These are phyloP conservation scores for Phyllostomus discolor DNA, from an alignment of 2,113 vertebrate species.

Conservation along the genomic window DNA sequence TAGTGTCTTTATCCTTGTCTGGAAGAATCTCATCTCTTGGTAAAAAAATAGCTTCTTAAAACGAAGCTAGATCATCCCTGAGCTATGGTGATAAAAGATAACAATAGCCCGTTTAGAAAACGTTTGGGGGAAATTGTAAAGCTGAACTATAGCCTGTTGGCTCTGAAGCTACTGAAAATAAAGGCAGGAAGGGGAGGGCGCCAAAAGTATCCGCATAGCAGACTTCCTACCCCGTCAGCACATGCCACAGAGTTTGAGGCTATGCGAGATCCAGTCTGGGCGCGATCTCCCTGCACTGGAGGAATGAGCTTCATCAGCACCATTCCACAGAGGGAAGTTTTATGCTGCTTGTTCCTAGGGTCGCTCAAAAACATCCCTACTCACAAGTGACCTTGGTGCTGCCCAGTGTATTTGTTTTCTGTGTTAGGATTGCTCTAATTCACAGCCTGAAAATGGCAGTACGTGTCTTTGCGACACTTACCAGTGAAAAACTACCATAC, in stretches of 20 bases:
- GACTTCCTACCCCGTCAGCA: neutral
- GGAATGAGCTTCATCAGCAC: neutral
- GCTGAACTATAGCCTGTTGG: neutral
- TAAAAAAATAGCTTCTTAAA: constrained; percentile 47
- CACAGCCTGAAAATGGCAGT: neutral
- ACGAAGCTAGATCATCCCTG: constrained; percentile 24
- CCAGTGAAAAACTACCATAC: neutral
- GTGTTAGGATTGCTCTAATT: neutral
- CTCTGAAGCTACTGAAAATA: constrained; percentile 20
- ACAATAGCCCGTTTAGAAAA: constrained; percentile 57
- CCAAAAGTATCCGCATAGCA: neutral
- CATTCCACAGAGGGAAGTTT: neutral
- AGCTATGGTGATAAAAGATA: constrained; percentile 41
- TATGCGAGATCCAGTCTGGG: accelerated
- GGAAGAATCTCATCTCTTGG: constrained; percentile 40
- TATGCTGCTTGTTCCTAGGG: neutral
- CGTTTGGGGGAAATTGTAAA: constrained; percentile 26
- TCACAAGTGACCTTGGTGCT: neutral
- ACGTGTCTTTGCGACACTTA: neutral
- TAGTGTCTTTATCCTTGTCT: constrained; percentile 53
- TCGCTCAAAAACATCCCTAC: neutral
- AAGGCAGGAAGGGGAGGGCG: neutral
- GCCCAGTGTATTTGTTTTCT: neutral
- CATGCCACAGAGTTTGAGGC: neutral
- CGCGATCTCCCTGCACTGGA: neutral